Conservation (phyloP, 1,140 invertebrate genomes). For the Pseudoatta argentina region DNA sequence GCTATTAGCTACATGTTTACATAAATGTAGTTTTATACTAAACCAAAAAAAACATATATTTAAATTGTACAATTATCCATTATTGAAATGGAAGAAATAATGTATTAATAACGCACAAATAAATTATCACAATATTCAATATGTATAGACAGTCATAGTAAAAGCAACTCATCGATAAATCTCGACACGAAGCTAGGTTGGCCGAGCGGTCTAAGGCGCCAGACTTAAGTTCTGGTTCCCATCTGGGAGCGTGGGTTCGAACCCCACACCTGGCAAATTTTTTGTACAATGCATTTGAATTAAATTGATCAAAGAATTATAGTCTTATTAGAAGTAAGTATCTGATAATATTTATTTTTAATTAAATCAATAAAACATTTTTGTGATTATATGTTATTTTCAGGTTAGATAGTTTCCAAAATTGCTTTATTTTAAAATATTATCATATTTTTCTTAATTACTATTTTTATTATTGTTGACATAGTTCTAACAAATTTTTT, state of each 20-base stretch:
- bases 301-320: background rate
- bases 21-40: background rate
- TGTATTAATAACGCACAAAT: background rate
- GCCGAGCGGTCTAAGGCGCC: slow-evolving; percentile 88
- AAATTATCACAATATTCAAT: background rate
- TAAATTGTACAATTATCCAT: background rate
- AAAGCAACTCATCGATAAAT: accelerated
- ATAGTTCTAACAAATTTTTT: background rate
- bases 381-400: background rate
- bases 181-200: slow-evolving; percentile 80
- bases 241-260: slow-evolving; percentile 79
- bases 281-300: slow-evolving; percentile 21
- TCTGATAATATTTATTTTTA: background rate
- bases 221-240: slow-evolving; percentile 88
- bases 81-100: background rate
- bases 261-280: slow-evolving; percentile 78
- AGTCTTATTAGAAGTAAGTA: background rate
- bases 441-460: background rate
- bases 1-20: background rate
- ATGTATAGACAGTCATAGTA: accelerated
- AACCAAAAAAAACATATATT: background rate
- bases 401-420: background rate
- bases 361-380: slow-evolving; percentile 9
- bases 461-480: background rate
- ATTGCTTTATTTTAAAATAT: background rate